phyloP scores from a whole-genome alignment of 35 echinoderm and acorn worm genomes.

The Eucidaris tribuloides region DNA sequence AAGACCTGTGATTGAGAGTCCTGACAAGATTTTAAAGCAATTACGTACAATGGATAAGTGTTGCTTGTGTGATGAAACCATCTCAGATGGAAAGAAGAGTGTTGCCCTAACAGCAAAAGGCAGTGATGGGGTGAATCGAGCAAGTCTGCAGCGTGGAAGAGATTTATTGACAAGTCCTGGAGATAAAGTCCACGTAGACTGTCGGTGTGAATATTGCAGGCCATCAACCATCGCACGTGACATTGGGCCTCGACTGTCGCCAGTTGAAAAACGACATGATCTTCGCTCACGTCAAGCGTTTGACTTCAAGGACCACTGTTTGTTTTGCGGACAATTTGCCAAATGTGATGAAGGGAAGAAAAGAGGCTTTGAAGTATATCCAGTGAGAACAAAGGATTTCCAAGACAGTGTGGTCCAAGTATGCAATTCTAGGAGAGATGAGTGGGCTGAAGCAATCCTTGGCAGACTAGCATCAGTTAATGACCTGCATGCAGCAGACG shows the following conservation, averaged over 20 bases:
- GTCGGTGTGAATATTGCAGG: no score
- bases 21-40: no score
- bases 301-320: background rate
- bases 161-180: background rate
- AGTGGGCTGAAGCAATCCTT: background rate
- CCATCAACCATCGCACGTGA: background rate
- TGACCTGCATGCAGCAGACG: slow-evolving; percentile 27
- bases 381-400: background rate
- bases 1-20: no score
- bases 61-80: background rate
- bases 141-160: background rate
- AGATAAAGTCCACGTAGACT: background rate
- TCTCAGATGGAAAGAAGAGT: background rate
- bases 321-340: background rate
- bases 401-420: background rate
- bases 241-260: background rate
- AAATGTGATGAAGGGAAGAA: background rate
- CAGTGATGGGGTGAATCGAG: background rate
- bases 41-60: no score
- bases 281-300: background rate
- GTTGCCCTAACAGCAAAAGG: background rate
- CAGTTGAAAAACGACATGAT: background rate
- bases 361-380: background rate
- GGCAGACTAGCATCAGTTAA: background rate
- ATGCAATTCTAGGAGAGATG: background rate